Base-by-base conservation (phyloP, 2,113 vertebrate species). In the Strix aluco region DNA sequence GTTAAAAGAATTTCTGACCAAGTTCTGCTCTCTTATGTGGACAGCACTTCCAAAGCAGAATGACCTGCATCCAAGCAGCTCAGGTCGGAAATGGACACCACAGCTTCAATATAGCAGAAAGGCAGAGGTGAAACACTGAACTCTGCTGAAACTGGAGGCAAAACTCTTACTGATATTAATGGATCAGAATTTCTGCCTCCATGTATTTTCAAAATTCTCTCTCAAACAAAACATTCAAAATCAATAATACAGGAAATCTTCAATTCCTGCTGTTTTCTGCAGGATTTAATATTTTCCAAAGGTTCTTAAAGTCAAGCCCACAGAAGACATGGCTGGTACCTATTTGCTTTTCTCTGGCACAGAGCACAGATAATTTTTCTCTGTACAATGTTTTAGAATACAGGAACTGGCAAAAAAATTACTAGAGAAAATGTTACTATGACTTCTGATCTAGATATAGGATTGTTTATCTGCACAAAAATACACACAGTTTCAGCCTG, bases 381-480 rank as follows among this genome's bases (percentile, higher is more conserved):
- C 47, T n/a, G 11, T 36, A 65, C 5, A 67, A 9, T 15, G 20
- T 57, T 94, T 94, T 27, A 85, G 71, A 87, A 86, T 52, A 88
- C 23, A 78, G 32, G 22, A 81, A 90, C 12, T 8, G 5, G 22
- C 21, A 20, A 88, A 70, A 86, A 89, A 75, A 79, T 1, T 10
- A 84, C 17, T 38, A 79, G 46, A 79, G 38, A 92, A 94, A 94
- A 84, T 11, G 6, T 46, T 74, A 32, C 44, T 58, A 18, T 65
- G 81, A 89, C 52, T 73, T 84, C 42, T 81, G 32, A 34, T 63
- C 36, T 69, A 92, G 62, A 87, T 38, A 72, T 0, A 80, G 52
- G 70, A 55, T 69, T 57, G 22, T 61, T 84, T 92, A 83, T 92
- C 74, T 92, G 75, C 91, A 92, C 49, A 89, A 88, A 95, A 84